These are phyloP conservation scores for Electrophaes corylata DNA, from an alignment of 2,888 invertebrate genomes.

Conservation along the genomic window DNA sequence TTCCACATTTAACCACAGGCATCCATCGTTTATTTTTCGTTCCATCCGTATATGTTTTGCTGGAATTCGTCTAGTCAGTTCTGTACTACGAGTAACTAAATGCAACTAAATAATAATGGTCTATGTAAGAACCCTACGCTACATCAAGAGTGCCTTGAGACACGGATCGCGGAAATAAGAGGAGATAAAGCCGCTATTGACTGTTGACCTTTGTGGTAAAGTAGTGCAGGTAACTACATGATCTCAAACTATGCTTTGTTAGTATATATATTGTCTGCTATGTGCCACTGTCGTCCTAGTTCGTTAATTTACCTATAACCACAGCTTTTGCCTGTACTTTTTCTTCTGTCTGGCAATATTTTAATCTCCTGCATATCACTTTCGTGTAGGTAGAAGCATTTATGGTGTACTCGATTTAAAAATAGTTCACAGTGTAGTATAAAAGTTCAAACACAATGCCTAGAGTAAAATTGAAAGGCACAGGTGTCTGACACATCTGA, in stretches of 20 bases:
- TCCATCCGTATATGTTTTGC: background rate
- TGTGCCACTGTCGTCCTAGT: background rate
- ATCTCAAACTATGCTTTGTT: slow-evolving; percentile 1
- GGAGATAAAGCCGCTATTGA: slow-evolving; percentile 43
- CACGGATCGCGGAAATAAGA: slow-evolving; percentile 53
- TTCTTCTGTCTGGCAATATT: too few relatives aligned
- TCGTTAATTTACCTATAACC: too few relatives aligned
- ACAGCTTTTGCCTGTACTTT: too few relatives aligned
- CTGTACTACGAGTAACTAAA: background rate
- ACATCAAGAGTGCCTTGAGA: slow-evolving; percentile 59
- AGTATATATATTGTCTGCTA: background rate
- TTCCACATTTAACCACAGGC: too few relatives aligned
- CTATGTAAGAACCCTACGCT: slow-evolving; percentile 44
- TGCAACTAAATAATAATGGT: slow-evolving; percentile 6
- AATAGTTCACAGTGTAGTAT: background rate
- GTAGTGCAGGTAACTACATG: slow-evolving; percentile 22
- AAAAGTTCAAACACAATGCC: background rate
- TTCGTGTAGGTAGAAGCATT: too few relatives aligned
- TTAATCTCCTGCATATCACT: too few relatives aligned
- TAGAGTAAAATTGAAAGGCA: slow-evolving; percentile 7
- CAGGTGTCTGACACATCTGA: slow-evolving; percentile 11
- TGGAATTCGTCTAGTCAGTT: background rate
- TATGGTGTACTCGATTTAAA: too few relatives aligned
- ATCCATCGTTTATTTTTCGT: too few relatives aligned
- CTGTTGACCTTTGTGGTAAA: slow-evolving; percentile 48